Percentiles rank a stretch among this genome's conserved stretches.
Evolutionary conservation across 2,113 vertebrate genomes (phyloP).

Genomic region (Pluvialis apricaria): DNA sequence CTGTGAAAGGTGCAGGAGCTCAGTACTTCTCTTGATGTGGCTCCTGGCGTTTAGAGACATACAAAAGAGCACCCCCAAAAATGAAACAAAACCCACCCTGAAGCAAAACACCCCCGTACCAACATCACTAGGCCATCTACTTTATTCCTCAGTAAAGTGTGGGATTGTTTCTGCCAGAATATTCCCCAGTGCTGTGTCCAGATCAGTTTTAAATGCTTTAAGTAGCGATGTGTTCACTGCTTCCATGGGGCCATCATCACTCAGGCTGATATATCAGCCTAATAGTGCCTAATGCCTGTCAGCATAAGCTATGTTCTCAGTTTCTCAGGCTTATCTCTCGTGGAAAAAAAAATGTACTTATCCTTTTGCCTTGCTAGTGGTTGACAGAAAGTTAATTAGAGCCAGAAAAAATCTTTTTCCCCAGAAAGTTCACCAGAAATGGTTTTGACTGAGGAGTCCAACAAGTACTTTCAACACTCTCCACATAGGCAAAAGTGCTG

Average conservation of each 20-base stretch:
- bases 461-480: background rate
- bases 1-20: background rate
- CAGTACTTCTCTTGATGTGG: background rate
- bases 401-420: background rate
- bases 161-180: background rate
- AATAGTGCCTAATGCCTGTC: constrained; percentile 22
- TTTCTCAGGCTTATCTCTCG: constrained; percentile 20
- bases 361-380: background rate
- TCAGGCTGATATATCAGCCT: constrained; percentile 32
- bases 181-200: background rate
- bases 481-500: background rate
- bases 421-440: background rate
- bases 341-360: background rate
- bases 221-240: background rate
- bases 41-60: background rate
- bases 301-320: constrained; percentile 19
- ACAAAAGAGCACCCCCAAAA: background rate
- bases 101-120: background rate
- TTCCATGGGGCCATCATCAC: background rate
- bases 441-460: background rate
- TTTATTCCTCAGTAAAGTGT: background rate
- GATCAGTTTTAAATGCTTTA: constrained; percentile 8
- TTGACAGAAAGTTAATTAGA: constrained; percentile 53
- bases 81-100: background rate
- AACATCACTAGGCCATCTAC: background rate